Base-by-base conservation (phyloP, 2,797 vertebrate genomes). In the Discoglossus pictus region DNA sequence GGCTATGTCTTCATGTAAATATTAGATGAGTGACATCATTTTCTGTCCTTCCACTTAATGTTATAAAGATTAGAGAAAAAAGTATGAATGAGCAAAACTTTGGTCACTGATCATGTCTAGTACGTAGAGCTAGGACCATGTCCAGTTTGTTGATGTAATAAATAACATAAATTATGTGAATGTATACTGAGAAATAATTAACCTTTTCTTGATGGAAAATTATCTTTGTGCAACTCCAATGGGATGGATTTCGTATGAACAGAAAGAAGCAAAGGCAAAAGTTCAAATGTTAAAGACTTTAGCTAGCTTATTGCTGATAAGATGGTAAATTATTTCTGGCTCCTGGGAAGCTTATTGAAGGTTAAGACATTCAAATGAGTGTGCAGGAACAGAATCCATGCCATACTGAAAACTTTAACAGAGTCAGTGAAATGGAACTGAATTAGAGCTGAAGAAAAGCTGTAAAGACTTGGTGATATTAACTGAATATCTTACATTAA, bases 131-230 rank as follows among this genome's bases (percentile, higher is more conserved):
- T n/a, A n/a, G n/a, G n/a, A n/a, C n/a, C n/a, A n/a, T n/a, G n/a
- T n/a, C n/a, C n/a, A n/a, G n/a, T n/a, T n/a, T n/a, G n/a, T n/a
- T n/a, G n/a, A n/a, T n/a, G n/a, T n/a, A n/a, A n/a, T n/a, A n/a
- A n/a, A n/a, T n/a, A n/a, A n/a, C n/a, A n/a, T n/a, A n/a, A n/a
- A n/a, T n/a, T n/a, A n/a, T n/a, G n/a, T n/a, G n/a, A n/a, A n/a
- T 10, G 17, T 10, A 51, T 31, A 25, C 15, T 31, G 16, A 51
- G 13, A 24, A 24, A 51, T 51, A 51, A 15, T 51, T 25, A 51
- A 51, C 48, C 24, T 51, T 51, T 51, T 51, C 48, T 51, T 15
- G 13, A 15, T 51, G 48, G 48, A 51, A 51, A 24, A 21, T 8
- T 51, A 8, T 31, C 24, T 51, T 5, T 4, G 2, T n/a, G 48